Evolutionary conservation across 1,140 invertebrate genomes (phyloP).

Genomic region (fruit fly (Drosophila melanogaster)): Release_6_plus_ISO1_MT NT_033779.5:4600501-4601000

Average conservation of each 20-base stretch:
- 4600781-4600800: conserved; percentile 25
- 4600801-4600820: conserved; percentile 49
- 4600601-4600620: conserved; percentile 29
- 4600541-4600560: conserved; percentile 50
- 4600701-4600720: conserved; percentile 41
- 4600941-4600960: conserved; percentile 16
- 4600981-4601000: not conserved
- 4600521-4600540: conserved; percentile 27
- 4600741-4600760: conserved; percentile 55
- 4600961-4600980: not conserved
- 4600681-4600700: conserved; percentile 50
- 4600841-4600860: conserved; percentile 47
- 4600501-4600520: conserved; percentile 79
- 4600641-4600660: conserved; percentile 81
- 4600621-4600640: conserved; percentile 80
- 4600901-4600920: conserved; percentile 27
- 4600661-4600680: conserved; percentile 78
- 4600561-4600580: conserved; percentile 61
- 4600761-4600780: conserved; percentile 62
- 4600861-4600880: conserved; percentile 36
- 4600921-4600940: conserved; percentile 18
- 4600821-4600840: conserved; percentile 1
- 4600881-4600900: conserved; percentile 36
- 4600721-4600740: conserved; percentile 74
- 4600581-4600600: conserved; percentile 53